Evolutionary conservation across 64 coral and sea anemone genomes (phyloP).

Genomic region (Astreopora myriophthalma): DNA sequence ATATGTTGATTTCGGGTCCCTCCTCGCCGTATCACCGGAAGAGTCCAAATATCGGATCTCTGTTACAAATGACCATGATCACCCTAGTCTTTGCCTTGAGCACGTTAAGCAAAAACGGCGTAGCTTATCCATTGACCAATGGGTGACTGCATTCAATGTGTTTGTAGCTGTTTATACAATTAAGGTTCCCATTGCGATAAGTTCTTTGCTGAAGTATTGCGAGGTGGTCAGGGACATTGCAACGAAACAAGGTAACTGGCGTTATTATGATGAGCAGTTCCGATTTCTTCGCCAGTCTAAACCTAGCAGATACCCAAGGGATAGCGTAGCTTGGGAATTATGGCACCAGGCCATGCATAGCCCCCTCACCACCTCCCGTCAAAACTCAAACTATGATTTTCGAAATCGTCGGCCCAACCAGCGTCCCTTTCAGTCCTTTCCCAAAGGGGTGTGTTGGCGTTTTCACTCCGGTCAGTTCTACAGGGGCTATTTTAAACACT

Average conservation of each 20-base stretch:
- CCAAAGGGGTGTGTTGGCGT: too few relatives aligned
- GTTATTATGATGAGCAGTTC: constrained; percentile 30
- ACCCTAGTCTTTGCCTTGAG: too few relatives aligned
- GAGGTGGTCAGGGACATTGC: constrained; percentile 2
- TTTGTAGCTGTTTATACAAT: constrained; percentile 3
- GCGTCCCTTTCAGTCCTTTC: too few relatives aligned
- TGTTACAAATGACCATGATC: too few relatives aligned
- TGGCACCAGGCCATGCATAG: not conserved
- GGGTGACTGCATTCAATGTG: constrained; percentile 24
- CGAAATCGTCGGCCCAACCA: too few relatives aligned
- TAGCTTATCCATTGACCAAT: not conserved
- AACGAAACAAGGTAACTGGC: constrained; percentile 6
- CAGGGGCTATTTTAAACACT: too few relatives aligned
- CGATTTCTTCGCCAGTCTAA: too few relatives aligned
- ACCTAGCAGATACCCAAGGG: not conserved
- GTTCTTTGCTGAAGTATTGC: not conserved
- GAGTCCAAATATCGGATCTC: too few relatives aligned
- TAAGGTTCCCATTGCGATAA: not conserved
- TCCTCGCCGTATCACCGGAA: not conserved
- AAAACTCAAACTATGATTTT: not conserved
- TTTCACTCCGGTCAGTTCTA: too few relatives aligned
- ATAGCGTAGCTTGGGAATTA: too few relatives aligned
- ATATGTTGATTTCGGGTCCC: not conserved
- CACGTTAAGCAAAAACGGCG: not conserved
- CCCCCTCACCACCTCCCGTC: not conserved